These are phyloP conservation scores for Cataglyphis livida DNA, from an alignment of 2,888 invertebrate species.

Conservation along the genomic window DNA sequence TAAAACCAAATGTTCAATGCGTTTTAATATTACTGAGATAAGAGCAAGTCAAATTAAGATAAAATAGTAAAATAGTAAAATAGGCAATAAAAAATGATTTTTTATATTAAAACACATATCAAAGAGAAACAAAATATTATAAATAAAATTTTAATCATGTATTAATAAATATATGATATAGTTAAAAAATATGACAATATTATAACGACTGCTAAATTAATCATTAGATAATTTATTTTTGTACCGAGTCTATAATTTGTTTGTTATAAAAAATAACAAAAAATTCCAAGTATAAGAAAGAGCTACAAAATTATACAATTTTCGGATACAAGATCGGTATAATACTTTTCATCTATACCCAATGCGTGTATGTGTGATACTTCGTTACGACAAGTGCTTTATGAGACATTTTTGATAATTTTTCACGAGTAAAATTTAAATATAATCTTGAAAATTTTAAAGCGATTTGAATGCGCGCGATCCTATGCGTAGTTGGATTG, in stretches of 20 bases:
- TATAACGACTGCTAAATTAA: neutral
- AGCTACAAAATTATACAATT: neutral
- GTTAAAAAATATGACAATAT: neutral
- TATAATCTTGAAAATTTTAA: neutral
- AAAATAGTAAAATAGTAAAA: neutral
- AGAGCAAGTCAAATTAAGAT: neutral
- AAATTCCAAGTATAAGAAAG: neutral
- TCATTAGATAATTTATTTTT: neutral
- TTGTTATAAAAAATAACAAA: neutral
- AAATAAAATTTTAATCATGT: neutral
- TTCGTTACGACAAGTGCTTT: neutral
- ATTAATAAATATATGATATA: neutral
- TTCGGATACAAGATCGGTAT: neutral
- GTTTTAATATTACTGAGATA: neutral
- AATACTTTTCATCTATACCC: neutral
- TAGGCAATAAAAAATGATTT: neutral
- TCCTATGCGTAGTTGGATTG: too few species aligned
- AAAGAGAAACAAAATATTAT: neutral
- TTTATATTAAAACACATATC: neutral
- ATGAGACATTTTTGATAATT: neutral
- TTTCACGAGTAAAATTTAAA: neutral
- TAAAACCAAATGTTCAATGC: neutral
- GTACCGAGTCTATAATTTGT: neutral
- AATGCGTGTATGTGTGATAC: neutral
- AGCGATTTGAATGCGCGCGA: neutral